Evolutionary conservation across 2,113 vertebrate species (phyloP).

Genomic region (Micronisus gabar): DNA sequence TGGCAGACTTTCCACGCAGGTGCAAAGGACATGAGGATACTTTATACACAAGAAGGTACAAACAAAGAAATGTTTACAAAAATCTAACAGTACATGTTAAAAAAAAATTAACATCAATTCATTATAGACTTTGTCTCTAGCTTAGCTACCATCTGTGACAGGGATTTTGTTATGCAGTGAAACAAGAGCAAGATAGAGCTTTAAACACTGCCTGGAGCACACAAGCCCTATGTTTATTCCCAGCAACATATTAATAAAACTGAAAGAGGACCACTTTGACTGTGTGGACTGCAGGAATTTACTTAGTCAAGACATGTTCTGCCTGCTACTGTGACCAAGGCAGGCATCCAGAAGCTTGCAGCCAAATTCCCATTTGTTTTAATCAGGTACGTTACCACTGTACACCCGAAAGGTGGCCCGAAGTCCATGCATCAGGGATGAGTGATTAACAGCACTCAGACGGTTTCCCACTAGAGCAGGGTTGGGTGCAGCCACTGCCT

Average conservation of each 20-base stretch:
- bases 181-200: background rate
- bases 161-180: background rate
- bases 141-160: background rate
- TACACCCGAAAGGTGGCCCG: background rate
- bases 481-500: background rate
- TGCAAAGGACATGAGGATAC: background rate
- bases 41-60: background rate
- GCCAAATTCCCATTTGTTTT: background rate
- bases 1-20: background rate
- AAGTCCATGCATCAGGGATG: fast-evolving
- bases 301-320: background rate
- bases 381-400: background rate
- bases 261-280: background rate
- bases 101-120: background rate
- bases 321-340: background rate
- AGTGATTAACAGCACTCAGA: background rate
- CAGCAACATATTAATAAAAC: background rate
- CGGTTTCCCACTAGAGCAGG: background rate
- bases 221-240: background rate
- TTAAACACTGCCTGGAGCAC: background rate
- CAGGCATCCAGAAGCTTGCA: background rate
- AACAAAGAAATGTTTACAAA: background rate
- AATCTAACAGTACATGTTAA: background rate
- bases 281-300: background rate
- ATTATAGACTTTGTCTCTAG: background rate